Percentiles rank a stretch among this genome's conserved stretches.
phyloP scores from a whole-genome alignment of 2,797 vertebrate genomes.

The Onychomys arenicola region DNA sequence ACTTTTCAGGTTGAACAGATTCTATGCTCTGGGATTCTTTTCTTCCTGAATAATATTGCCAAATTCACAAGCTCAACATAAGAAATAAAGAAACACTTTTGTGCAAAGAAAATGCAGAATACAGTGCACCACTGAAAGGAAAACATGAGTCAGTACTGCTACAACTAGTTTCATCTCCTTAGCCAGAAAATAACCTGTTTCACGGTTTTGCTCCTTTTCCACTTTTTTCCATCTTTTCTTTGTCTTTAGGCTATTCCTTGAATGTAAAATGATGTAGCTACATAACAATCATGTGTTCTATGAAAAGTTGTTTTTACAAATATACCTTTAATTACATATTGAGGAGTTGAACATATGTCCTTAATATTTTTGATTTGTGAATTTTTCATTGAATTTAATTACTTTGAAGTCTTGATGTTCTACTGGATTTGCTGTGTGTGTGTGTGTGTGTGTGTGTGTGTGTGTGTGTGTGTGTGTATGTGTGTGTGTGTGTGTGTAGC shows the following conservation, averaged over 20 bases:
- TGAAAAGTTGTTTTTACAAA: neutral
- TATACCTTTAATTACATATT: neutral
- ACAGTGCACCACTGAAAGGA: neutral
- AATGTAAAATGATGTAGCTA: neutral
- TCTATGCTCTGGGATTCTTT: neutral
- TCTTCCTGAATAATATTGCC: neutral
- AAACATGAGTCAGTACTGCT: neutral
- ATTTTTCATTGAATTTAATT: neutral
- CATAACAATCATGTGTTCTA: neutral
- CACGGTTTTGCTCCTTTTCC: neutral
- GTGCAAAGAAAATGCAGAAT: neutral
- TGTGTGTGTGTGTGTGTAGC: neutral
- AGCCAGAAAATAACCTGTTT: neutral
- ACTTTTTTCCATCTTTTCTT: neutral
- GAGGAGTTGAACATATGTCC: neutral
- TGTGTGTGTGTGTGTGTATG: too few relatives aligned
- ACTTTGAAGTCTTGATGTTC: neutral
- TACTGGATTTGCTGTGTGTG: neutral
- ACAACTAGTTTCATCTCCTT: neutral
- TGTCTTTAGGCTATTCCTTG: neutral
- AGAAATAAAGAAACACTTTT: constrained; percentile 11
- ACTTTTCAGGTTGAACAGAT: neutral
- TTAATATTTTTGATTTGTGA: neutral
- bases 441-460: too few relatives aligned
- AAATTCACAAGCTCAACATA: neutral